These are phyloP conservation scores for Heliconius ismenius DNA, from an alignment of 2,888 invertebrate genomes.

Conservation along the genomic window DNA sequence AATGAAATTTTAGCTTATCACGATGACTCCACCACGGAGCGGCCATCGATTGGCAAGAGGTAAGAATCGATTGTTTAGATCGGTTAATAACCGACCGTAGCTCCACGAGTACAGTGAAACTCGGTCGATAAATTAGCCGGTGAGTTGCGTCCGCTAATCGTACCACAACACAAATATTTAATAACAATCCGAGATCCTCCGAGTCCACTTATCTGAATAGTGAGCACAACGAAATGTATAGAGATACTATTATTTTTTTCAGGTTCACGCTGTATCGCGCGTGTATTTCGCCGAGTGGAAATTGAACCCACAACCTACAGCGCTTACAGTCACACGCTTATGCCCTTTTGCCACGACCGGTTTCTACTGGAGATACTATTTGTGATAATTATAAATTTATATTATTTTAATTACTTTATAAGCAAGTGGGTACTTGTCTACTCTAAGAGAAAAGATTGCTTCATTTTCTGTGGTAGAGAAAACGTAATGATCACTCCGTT, in stretches of 20 bases:
- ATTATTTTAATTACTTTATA: background rate
- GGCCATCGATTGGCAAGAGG: constrained; percentile 41
- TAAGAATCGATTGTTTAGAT: constrained; percentile 53
- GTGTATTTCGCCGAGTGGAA: too few species aligned
- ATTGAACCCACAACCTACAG: too few species aligned
- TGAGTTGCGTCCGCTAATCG: constrained; percentile 79
- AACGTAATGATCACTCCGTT: too few species aligned
- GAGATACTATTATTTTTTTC: constrained; percentile 49
- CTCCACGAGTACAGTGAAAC: constrained; percentile 41
- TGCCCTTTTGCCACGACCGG: too few species aligned
- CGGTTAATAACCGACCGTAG: constrained; percentile 44
- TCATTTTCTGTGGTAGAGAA: background rate
- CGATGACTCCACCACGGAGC: constrained; percentile 32
- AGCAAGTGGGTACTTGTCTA: background rate
- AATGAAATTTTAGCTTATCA: constrained; percentile 36
- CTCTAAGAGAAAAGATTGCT: background rate
- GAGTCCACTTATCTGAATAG: constrained; percentile 79
- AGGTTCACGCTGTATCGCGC: too few species aligned
- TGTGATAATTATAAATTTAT: background rate
- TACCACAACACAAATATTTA: constrained; percentile 81
- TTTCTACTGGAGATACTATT: too few species aligned
- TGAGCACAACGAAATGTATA: constrained; percentile 50
- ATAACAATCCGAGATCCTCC: constrained; percentile 79
- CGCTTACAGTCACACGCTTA: too few species aligned
- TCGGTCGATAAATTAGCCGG: constrained; percentile 72